Percentiles rank a stretch among this genome's conserved stretches.
Conservation (phyloP, 2,797 vertebrate species). For the Nyctibius grandis region DNA sequence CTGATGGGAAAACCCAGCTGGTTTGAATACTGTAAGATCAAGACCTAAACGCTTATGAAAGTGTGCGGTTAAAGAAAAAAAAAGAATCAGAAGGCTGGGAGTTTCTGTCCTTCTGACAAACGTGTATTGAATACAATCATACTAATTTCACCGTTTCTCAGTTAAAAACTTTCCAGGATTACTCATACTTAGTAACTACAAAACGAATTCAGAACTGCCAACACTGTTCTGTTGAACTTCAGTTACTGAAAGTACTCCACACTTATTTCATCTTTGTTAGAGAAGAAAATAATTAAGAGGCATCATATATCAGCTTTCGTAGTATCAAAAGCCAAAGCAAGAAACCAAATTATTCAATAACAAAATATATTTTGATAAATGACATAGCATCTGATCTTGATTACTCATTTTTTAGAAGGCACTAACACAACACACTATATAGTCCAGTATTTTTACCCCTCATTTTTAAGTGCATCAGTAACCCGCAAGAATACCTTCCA, state of each 20-base stretch:
- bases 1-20: slow-evolving; percentile 17
- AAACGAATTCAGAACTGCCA: not conserved
- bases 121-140: not conserved
- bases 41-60: not conserved
- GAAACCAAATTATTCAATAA: not conserved
- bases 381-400: not conserved
- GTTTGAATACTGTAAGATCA: not conserved
- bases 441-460: not conserved
- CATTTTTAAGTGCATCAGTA: not conserved
- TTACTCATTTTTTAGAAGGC: not conserved
- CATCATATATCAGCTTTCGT: not conserved
- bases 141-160: not conserved
- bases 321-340: not conserved
- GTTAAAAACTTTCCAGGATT: slow-evolving; percentile 9
- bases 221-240: not conserved
- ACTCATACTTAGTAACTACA: slow-evolving; percentile 16
- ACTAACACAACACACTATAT: not conserved
- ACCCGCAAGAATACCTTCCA: not conserved
- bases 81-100: not conserved
- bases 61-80: not conserved
- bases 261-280: not conserved
- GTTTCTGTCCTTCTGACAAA: not conserved
- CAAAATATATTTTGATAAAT: not conserved
- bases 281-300: not conserved
- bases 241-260: not conserved